Percentiles rank a stretch among this genome's conserved stretches.
Conservation (phyloP, 2,113 vertebrate species). For the Oriolus oriolus region DNA sequence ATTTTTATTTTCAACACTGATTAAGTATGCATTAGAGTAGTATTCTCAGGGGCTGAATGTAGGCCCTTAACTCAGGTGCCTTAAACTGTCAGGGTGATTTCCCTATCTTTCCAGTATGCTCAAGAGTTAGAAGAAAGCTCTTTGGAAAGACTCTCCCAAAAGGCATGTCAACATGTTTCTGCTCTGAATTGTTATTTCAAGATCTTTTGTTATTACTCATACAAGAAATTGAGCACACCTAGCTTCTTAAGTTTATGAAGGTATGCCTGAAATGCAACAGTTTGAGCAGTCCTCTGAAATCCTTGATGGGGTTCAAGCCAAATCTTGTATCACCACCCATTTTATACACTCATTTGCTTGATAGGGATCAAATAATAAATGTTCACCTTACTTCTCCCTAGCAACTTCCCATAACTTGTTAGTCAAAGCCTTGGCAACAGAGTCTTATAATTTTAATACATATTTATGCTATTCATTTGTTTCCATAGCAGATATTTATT, state of each 20-base stretch:
- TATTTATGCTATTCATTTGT: slow-evolving; percentile 59
- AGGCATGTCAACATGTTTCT: not conserved
- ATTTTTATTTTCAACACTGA: not conserved
- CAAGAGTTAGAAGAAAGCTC: not conserved
- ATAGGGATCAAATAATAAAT: slow-evolving; percentile 45
- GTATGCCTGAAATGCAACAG: not conserved
- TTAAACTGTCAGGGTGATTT: not conserved
- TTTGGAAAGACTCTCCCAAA: not conserved
- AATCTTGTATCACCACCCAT: not conserved
- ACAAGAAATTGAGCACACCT: not conserved
- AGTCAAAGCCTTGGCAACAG: slow-evolving; percentile 48
- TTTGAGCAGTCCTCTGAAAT: not conserved
- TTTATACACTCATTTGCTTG: slow-evolving; percentile 32
- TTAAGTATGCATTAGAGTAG: not conserved
- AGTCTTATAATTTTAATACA: slow-evolving; percentile 35
- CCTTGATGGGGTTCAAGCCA: not conserved
- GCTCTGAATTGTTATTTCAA: not conserved
- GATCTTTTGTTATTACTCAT: not conserved
- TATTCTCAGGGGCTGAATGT: not conserved
- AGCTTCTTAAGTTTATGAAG: not conserved
- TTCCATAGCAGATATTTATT: slow-evolving; percentile 54
- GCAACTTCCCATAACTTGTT: slow-evolving; percentile 61
- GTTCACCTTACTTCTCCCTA: slow-evolving; percentile 65
- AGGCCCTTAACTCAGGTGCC: not conserved
- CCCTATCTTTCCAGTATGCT: not conserved